Conservation (phyloP, 2,888 invertebrate genomes). For the Elmis aenea region DNA sequence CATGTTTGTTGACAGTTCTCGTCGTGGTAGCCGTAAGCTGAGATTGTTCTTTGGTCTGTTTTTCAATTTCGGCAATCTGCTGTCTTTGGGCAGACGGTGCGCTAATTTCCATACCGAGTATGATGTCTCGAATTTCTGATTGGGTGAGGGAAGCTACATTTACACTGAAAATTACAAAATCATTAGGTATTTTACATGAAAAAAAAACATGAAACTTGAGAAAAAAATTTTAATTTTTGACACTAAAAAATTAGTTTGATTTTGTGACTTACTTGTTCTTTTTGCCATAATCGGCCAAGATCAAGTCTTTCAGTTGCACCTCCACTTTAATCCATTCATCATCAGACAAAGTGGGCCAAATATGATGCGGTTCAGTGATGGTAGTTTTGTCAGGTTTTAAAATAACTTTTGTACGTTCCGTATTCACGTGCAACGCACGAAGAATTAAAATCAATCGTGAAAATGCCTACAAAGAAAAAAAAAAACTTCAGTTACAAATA, state of each 20-base stretch:
- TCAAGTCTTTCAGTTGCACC: slow-evolving; percentile 95
- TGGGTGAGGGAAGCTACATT: slow-evolving; percentile 98
- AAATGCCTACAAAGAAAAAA: slow-evolving; percentile 64
- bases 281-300: slow-evolving; percentile 98
- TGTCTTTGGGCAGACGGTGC: slow-evolving; percentile 98
- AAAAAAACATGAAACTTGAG: slow-evolving; percentile 3
- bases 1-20: slow-evolving; percentile 97
- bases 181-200: no score
- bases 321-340: slow-evolving; percentile 99
- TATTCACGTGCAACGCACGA: slow-evolving; percentile 96
- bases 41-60: slow-evolving; percentile 98
- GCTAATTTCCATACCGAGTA: slow-evolving; percentile 99
- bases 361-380: slow-evolving; percentile 98
- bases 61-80: slow-evolving; percentile 99
- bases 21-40: slow-evolving; percentile 99
- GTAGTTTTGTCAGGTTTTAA: slow-evolving; percentile 99
- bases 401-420: slow-evolving; percentile 97
- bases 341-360: slow-evolving; percentile 96
- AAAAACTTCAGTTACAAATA: slow-evolving; percentile 6
- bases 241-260: no score
- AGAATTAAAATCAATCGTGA: slow-evolving; percentile 94
- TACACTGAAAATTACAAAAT: slow-evolving; percentile 56
- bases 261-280: slow-evolving; percentile 81
- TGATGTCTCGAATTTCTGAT: slow-evolving; percentile 98
- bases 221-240: neutral